phyloP scores from a whole-genome alignment of 2,888 invertebrate genomes.

The Brachylomia viminalis region DNA sequence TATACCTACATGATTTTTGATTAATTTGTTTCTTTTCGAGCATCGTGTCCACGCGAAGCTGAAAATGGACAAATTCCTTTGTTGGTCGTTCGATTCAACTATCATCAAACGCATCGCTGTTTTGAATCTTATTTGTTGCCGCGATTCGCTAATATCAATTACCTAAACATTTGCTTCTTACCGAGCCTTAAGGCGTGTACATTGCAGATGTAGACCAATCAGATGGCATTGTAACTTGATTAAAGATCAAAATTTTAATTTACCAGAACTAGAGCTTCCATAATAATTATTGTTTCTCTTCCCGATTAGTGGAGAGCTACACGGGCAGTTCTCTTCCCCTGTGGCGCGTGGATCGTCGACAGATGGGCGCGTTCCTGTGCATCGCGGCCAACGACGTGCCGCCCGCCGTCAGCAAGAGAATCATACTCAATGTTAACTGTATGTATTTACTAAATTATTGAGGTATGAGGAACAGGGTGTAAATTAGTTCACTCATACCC shows the following conservation, averaged over 20 bases:
- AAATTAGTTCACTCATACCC: too few relatives aligned
- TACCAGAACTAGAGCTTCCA: not conserved
- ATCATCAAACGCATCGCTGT: too few relatives aligned
- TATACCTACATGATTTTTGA: too few relatives aligned
- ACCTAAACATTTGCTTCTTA: too few relatives aligned
- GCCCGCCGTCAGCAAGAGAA: constrained; percentile 96
- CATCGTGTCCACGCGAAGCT: too few relatives aligned
- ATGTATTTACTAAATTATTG: constrained; percentile 90
- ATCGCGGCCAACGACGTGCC: constrained; percentile 98
- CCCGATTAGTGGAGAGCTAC: constrained; percentile 92
- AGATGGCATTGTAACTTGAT: not conserved
- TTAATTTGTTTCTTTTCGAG: too few relatives aligned
- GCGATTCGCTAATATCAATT: too few relatives aligned
- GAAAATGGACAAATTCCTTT: too few relatives aligned
- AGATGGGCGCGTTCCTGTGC: constrained; percentile 98
- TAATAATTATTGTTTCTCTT: not conserved
- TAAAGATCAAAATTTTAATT: not conserved
- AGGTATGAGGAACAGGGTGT: too few relatives aligned
- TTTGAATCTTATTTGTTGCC: too few relatives aligned
- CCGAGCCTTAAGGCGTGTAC: not conserved
- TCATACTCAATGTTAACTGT: constrained; percentile 97
- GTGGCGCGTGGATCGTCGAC: constrained; percentile 95
- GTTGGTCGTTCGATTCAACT: too few relatives aligned
- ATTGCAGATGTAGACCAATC: not conserved
- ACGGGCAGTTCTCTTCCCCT: constrained; percentile 92